phyloP scores from a whole-genome alignment of 2,888 invertebrate species.

The Boloria selene region DNA sequence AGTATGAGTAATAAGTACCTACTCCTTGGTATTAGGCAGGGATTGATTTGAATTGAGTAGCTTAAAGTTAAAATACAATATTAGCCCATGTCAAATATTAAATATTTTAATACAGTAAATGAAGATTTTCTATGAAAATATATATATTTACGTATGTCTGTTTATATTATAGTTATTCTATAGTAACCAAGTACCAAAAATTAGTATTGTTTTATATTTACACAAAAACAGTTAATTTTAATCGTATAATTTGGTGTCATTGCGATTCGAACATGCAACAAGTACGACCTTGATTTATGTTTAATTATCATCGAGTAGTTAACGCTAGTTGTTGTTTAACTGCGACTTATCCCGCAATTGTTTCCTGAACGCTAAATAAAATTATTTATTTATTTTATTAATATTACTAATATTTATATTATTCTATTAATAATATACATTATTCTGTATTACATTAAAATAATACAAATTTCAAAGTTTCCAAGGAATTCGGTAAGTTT shows the following conservation, averaged over 20 bases:
- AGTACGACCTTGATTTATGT: constrained; percentile 29
- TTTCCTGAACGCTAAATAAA: constrained; percentile 23
- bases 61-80: too few relatives aligned
- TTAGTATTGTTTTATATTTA: not conserved
- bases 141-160: too few relatives aligned
- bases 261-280: constrained; percentile 19
- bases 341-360: constrained; percentile 30
- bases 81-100: too few relatives aligned
- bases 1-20: too few relatives aligned
- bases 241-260: constrained; percentile 22
- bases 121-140: too few relatives aligned
- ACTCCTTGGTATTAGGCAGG: too few relatives aligned
- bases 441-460: not conserved
- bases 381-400: constrained; percentile 1
- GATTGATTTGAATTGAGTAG: too few relatives aligned
- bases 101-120: too few relatives aligned
- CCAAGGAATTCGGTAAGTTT: constrained; percentile 38
- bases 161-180: too few relatives aligned
- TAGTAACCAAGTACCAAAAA: not conserved
- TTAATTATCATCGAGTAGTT: constrained; percentile 26
- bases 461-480: constrained; percentile 21
- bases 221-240: not conserved
- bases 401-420: not conserved
- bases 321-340: constrained; percentile 18
- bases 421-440: not conserved